Conservation (phyloP, 2,797 vertebrate genomes). For the Ataeniobius toweri region DNA sequence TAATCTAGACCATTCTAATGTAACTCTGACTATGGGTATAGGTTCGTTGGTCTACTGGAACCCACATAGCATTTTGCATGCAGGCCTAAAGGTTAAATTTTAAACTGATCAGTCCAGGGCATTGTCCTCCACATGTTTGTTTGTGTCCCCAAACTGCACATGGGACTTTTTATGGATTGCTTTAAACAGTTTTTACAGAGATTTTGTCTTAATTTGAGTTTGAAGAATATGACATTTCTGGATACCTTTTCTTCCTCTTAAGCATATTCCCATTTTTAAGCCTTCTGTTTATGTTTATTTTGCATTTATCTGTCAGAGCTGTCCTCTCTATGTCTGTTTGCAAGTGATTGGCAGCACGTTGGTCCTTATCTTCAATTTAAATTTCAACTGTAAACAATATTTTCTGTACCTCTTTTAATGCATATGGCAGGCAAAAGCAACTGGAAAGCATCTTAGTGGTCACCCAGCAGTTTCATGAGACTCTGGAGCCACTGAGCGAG, state of each 20-base stretch:
- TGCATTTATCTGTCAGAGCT: background rate
- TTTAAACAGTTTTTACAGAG: too few species aligned
- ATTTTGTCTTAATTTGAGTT: too few species aligned
- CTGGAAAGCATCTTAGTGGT: constrained; percentile 92
- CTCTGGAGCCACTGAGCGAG: constrained; percentile 90
- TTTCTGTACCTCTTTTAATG: background rate
- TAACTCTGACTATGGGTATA: background rate
- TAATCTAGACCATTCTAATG: background rate
- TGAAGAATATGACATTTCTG: too few species aligned
- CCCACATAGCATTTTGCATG: background rate
- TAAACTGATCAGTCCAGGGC: background rate
- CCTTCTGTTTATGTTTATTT: background rate
- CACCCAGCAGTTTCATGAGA: constrained; percentile 95
- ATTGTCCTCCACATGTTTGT: background rate
- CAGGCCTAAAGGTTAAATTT: background rate
- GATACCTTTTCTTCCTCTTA: background rate
- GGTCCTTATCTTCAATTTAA: background rate
- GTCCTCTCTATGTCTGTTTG: background rate
- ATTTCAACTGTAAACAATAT: background rate
- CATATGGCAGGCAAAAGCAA: constrained; percentile 86
- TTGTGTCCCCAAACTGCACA: background rate
- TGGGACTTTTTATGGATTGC: too few species aligned
- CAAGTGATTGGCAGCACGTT: background rate
- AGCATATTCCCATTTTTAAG: background rate
- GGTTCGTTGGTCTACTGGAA: background rate